phyloP scores from a whole-genome alignment of 2,888 invertebrate genomes.

The Romanomermis culicivorax region DNA sequence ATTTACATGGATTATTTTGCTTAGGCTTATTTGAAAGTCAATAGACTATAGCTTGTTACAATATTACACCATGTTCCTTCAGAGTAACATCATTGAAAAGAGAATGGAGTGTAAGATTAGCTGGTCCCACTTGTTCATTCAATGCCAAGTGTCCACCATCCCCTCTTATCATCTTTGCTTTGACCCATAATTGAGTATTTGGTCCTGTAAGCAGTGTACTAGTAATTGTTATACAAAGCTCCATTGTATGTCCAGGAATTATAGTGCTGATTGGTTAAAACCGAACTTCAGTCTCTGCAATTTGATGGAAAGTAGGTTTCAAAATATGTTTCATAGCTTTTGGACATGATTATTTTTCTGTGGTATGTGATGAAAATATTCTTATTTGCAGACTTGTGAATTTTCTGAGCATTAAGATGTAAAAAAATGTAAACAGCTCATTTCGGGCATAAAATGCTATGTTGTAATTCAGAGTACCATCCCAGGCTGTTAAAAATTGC shows the following conservation, averaged over 20 bases:
- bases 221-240: not conserved
- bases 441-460: no score
- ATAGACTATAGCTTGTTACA: not conserved
- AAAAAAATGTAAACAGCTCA: no score
- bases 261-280: not conserved
- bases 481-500: no score
- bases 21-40: no score
- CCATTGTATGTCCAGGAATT: not conserved
- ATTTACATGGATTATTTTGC: no score
- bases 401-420: no score
- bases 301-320: no score
- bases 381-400: no score
- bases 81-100: not conserved
- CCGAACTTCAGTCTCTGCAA: not conserved
- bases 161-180: not conserved
- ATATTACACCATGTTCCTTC: not conserved
- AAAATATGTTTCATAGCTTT: no score
- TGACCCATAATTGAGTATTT: not conserved
- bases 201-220: not conserved
- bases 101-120: not conserved
- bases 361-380: no score
- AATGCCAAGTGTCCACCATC: not conserved
- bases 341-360: no score
- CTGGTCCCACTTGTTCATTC: not conserved
- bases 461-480: no score